Evolutionary conservation across 2,113 vertebrate species (phyloP).

Genomic region (Clarias gariepinus): DNA sequence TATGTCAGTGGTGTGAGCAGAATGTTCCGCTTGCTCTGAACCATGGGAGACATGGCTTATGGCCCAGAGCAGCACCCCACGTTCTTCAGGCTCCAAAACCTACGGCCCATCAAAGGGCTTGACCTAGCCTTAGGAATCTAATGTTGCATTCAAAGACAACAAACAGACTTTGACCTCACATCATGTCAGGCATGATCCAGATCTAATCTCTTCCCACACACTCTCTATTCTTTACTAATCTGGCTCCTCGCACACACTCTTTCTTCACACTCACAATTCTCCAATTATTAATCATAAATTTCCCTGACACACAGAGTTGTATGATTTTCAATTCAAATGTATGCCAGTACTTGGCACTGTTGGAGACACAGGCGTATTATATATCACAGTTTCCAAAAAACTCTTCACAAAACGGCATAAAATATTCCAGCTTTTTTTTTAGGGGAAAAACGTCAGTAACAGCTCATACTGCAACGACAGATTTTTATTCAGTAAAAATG

Average conservation of each 20-base stretch:
- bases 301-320: slow-evolving; percentile 5
- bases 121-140: slow-evolving; percentile 39
- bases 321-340: slow-evolving; percentile 4
- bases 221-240: slow-evolving; percentile 27
- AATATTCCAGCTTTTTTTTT: slow-evolving; percentile 60
- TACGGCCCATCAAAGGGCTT: slow-evolving; percentile 28
- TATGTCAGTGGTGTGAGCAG: slow-evolving; percentile 32
- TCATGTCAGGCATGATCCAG: slow-evolving; percentile 24
- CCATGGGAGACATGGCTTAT: slow-evolving; percentile 33
- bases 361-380: not conserved
- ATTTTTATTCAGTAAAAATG: slow-evolving; percentile 50
- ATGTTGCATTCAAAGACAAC: slow-evolving; percentile 55
- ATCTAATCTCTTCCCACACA: slow-evolving; percentile 34
- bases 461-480: slow-evolving; percentile 55
- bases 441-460: slow-evolving; percentile 44
- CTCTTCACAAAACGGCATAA: slow-evolving; percentile 32
- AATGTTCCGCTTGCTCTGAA: slow-evolving; percentile 36
- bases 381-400: not conserved
- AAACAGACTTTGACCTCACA: slow-evolving; percentile 40
- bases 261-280: slow-evolving; percentile 22
- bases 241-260: slow-evolving; percentile 2
- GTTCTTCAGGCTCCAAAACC: not conserved
- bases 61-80: slow-evolving; percentile 17
- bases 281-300: slow-evolving; percentile 3
- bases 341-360: not conserved